These are phyloP conservation scores for Corapipo altera DNA, from an alignment of 2,113 vertebrate genomes.

Conservation along the genomic window DNA sequence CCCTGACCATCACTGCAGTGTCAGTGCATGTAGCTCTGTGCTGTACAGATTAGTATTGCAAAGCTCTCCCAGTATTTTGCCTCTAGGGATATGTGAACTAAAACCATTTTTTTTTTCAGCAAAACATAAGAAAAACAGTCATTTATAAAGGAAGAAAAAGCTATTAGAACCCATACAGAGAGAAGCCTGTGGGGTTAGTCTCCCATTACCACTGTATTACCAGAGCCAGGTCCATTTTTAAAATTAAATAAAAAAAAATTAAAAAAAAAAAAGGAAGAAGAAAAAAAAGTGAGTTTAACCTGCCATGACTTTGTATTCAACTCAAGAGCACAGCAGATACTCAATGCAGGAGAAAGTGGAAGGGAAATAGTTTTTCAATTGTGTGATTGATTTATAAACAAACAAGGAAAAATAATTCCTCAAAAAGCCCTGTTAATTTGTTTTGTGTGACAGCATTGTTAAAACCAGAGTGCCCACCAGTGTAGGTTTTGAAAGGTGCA, in stretches of 20 bases:
- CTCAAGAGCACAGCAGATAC: not conserved
- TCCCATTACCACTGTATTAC: not conserved
- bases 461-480: not conserved
- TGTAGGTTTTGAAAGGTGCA: not conserved
- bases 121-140: rapidly evolving
- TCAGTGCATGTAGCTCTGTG: rapidly evolving
- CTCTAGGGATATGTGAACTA: not conserved
- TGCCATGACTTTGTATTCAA: not conserved
- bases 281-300: not conserved
- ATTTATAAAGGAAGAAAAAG: not conserved
- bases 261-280: not conserved
- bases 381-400: not conserved
- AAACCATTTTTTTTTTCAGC: not conserved
- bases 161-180: not conserved
- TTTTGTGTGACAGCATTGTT: not conserved
- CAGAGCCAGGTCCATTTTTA: not conserved
- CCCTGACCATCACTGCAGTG: not conserved
- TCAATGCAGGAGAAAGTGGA: not conserved
- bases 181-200: not conserved
- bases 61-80: not conserved
- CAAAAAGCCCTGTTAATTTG: not conserved
- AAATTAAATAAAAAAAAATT: not conserved
- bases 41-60: not conserved
- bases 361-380: not conserved
- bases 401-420: not conserved